Evolutionary conservation across 2,113 vertebrate genomes (phyloP), one percentile per base, ranked within the genome.

Genomic region (Synodontis membranacea): DNA sequence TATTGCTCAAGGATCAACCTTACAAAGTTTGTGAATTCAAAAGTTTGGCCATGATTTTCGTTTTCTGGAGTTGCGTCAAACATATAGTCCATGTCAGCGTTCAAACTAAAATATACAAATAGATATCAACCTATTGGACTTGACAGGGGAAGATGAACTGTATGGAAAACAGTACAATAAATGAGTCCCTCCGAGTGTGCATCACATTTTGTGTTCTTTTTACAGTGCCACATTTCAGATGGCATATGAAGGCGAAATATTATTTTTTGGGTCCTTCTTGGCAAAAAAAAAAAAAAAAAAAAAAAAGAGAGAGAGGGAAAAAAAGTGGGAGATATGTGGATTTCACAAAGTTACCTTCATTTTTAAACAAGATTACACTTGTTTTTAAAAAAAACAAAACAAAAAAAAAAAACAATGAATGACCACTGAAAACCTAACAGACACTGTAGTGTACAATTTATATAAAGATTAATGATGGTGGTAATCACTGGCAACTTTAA

Each of bases 21-120:
- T 86, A 37, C 72, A 90, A 86, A 88, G 87, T 88, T 88, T 86
- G 82, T 86, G 83, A n/a, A n/a, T 82, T 70, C 48, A 76, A 82
- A 80, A 62, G 76, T 58, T 50, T 84, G 85, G 88, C 85, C 89
- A 89, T 86, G 86, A 84, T 34, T 42, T 8, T 82, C 79, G 64
- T 68, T 86, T 85, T 60, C 70, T 75, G 48, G 10, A 70, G 37
- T 70, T 39, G 39, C 34, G 21, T 70, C 0, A 70, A 70, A 37
- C 6, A 31, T 66, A 42, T 3, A 74, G 21, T 74, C 21, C 21
- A 74, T 28, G 23, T 82, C 39, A 74, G 42, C 52, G 46, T 50
- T 83, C 10, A 19, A 42, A 39, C 48, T 39, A 72, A 56, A 56
- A 70, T 31, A 70, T 54, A 44, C 28, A 28, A 28, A 80, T 14